Conservation (phyloP, 2,113 vertebrate genomes). For the Chaetodon trifascialis region DNA sequence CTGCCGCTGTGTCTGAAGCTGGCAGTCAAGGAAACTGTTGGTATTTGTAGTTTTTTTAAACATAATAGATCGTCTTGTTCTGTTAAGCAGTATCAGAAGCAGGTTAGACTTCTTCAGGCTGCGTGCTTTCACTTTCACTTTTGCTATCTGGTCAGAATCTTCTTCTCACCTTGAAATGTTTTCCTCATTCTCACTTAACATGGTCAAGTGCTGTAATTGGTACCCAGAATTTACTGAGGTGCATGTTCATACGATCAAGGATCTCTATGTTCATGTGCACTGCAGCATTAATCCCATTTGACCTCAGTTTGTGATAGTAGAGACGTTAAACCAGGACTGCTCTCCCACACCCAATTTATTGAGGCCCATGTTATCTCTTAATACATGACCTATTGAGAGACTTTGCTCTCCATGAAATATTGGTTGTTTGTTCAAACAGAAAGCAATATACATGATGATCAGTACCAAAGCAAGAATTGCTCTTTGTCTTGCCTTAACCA, state of each 20-base stretch:
- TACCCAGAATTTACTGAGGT: background rate
- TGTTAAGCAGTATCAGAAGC: background rate
- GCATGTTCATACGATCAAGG: background rate
- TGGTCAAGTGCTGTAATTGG: background rate
- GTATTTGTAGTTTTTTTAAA: background rate
- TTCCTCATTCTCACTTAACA: background rate
- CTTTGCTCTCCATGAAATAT: background rate
- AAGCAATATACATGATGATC: background rate
- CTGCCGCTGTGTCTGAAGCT: background rate
- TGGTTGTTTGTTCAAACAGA: too few relatives aligned
- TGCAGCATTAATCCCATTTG: background rate
- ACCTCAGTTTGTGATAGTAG: background rate
- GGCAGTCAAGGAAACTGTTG: background rate
- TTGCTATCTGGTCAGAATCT: background rate
- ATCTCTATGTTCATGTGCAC: background rate
- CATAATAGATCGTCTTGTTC: background rate
- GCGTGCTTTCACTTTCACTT: background rate
- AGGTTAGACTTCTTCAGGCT: background rate
- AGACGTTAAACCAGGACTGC: background rate
- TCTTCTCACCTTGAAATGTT: background rate
- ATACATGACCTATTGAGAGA: constrained; percentile 15
- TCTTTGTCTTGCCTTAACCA: too few relatives aligned
- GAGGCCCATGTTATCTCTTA: constrained; percentile 16
- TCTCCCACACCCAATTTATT: too few relatives aligned
- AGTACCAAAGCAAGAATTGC: background rate